A percentile compares a stretch with the other conserved stretches of the same genome.
Conservation (phyloP, 2,113 vertebrate genomes). For the Thunnus maccoyii region DNA sequence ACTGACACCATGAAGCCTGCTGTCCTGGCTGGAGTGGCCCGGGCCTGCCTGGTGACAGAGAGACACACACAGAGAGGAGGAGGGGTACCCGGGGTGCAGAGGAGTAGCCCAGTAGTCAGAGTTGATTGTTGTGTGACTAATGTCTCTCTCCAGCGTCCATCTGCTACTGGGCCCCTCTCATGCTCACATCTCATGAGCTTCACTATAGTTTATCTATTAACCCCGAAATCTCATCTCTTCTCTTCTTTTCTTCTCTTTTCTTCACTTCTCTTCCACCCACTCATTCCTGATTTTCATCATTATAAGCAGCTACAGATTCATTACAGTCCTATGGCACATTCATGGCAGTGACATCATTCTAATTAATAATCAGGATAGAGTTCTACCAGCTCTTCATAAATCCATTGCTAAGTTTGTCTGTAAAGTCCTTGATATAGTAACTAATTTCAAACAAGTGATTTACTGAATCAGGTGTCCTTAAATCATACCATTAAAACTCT, state of each 20-base stretch:
- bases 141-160: conserved; percentile 74
- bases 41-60: conserved; percentile 67
- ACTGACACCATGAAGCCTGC: conserved; percentile 67
- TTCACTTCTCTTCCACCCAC: background rate
- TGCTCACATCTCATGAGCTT: conserved; percentile 20
- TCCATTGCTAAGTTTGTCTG: no score
- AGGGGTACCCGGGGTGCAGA: conserved; percentile 41
- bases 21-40: conserved; percentile 74
- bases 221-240: conserved; percentile 5
- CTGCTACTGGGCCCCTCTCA: conserved; percentile 59
- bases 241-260: no score
- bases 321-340: background rate
- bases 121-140: conserved; percentile 73
- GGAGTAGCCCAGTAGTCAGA: conserved; percentile 60
- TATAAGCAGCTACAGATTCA: background rate
- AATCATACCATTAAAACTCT: no score
- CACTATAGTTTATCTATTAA: background rate
- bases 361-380: background rate
- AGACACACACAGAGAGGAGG: background rate
- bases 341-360: background rate
- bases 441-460: no score
- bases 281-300: background rate
- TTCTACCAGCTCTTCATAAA: no score
- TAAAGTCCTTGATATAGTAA: no score
- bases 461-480: no score